phyloP scores from a whole-genome alignment of 2,888 invertebrate species.

The Drosophila barbarae region DNA sequence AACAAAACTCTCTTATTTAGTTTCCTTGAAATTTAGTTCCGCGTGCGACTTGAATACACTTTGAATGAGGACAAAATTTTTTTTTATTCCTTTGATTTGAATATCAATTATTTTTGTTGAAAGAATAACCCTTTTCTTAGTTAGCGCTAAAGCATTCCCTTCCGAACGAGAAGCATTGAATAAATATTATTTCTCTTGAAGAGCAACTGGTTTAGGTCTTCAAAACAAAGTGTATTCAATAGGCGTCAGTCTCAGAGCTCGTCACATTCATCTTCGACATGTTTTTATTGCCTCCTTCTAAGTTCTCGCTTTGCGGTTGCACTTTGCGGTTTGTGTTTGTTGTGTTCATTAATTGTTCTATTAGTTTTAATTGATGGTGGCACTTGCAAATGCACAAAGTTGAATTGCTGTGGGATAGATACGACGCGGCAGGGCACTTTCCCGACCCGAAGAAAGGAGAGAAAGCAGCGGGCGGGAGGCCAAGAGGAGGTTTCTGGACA shows the following conservation, averaged over 20 bases:
- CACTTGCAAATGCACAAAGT: conserved; percentile 54
- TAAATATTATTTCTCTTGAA: too few relatives aligned
- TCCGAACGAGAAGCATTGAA: too few relatives aligned
- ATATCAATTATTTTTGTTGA: background rate
- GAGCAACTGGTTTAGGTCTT: too few relatives aligned
- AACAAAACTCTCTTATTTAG: conserved; percentile 68
- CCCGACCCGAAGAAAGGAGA: conserved; percentile 1
- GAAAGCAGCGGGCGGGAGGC: conserved; percentile 3
- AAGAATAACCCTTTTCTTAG: background rate
- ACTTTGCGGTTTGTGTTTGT: conserved; percentile 46
- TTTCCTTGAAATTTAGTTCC: conserved; percentile 48
- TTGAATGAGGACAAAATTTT: too few relatives aligned
- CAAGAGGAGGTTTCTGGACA: conserved; percentile 7
- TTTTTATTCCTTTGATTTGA: too few relatives aligned
- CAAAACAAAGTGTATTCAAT: conserved; percentile 7
- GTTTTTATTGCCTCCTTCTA: conserved; percentile 38
- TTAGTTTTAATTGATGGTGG: conserved; percentile 69
- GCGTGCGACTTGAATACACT: conserved; percentile 43
- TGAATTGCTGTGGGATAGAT: conserved; percentile 45
- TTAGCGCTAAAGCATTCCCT: background rate
- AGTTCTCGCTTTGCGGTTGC: conserved; percentile 53
- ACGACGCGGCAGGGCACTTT: conserved; percentile 23
- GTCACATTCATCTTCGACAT: conserved; percentile 26
- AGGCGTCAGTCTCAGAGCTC: background rate
- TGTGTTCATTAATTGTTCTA: conserved; percentile 66